Base-by-base conservation (phyloP, 2,113 vertebrate genomes). In the Siniperca chuatsi region DNA sequence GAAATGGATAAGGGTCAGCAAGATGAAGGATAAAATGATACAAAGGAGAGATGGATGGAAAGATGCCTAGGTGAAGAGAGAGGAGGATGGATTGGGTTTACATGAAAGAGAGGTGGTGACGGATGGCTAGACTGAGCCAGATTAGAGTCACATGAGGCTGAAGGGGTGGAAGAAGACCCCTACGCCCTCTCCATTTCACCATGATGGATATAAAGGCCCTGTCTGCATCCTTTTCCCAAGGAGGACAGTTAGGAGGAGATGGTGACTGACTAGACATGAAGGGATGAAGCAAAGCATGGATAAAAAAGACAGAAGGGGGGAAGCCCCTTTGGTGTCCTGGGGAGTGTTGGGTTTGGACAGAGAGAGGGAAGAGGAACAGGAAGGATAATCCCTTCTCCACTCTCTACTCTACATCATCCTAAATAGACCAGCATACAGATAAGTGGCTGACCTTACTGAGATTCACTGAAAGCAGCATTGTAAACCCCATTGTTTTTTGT, bases 41-140 rank as follows among this genome's bases (percentile, higher is more conserved):
- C 67, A 82, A 57, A 68, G 52, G 11, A 77, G 83, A 86, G 78
- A 92, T 82, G 79, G 82, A 89, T 84, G 81, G 82, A 83, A 83
- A 68, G 60, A 78, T 66, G 75, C 20, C 60, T 21, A 64, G 83
- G 60, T 82, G 85, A 82, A 71, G 76, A 61, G 78, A 82, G 67
- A 66, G 72, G n/a, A 64, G 78, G 85, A 87, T 86, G 71, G 87
- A 83, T 82, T 55, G 52, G 44, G 60, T 78, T 85, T 55, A 71
- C 55, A 50, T 69, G 66, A 77, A 78, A 29, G 68, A 61, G 58
- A 57, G 61, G 62, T 70, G 50, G 58, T 87, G 78, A 85, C 52
- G 9, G 71, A 88, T 87, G 73, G 52, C 16, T 64, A 25, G 48
- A n/a, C 68, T 67, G 69, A 86, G 80, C 18, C 58, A 64, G 40